Percentiles rank a stretch among this genome's conserved stretches.
phyloP scores from a whole-genome alignment of 2,113 vertebrate species.

The Peromyscus leucopus region DNA sequence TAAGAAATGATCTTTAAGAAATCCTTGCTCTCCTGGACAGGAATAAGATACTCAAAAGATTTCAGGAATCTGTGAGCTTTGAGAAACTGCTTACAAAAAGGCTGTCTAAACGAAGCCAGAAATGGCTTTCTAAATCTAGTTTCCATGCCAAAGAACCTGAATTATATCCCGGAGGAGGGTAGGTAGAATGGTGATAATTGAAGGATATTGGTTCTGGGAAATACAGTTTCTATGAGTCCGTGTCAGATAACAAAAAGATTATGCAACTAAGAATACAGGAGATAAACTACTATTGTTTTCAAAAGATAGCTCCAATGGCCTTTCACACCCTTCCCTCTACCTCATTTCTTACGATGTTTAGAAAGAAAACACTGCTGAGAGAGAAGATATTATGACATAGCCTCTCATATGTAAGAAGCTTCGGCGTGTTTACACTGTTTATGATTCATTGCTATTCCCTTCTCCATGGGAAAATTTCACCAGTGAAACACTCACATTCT shows the following conservation, averaged over 20 bases:
- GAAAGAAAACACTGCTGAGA: slow-evolving; percentile 73
- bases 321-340: neutral
- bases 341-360: slow-evolving; percentile 56
- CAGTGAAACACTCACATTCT: slow-evolving; percentile 73
- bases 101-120: neutral
- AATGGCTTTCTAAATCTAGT: neutral
- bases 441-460: slow-evolving; percentile 75
- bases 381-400: slow-evolving; percentile 53
- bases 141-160: neutral
- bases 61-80: neutral
- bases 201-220: slow-evolving; percentile 38
- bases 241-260: slow-evolving; percentile 42
- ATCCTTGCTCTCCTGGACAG: neutral
- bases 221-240: neutral
- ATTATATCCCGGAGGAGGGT: slow-evolving; percentile 39
- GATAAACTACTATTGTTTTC: slow-evolving; percentile 47
- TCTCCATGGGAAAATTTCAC: slow-evolving; percentile 80
- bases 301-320: slow-evolving; percentile 12
- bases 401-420: slow-evolving; percentile 31
- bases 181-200: neutral
- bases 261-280: slow-evolving; percentile 11
- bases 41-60: neutral
- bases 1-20: neutral
- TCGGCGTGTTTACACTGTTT: slow-evolving; percentile 60
- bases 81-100: neutral